These are phyloP conservation scores for Ptychadena robeensis DNA, from an alignment of 2,797 vertebrate genomes.

Conservation along the genomic window DNA sequence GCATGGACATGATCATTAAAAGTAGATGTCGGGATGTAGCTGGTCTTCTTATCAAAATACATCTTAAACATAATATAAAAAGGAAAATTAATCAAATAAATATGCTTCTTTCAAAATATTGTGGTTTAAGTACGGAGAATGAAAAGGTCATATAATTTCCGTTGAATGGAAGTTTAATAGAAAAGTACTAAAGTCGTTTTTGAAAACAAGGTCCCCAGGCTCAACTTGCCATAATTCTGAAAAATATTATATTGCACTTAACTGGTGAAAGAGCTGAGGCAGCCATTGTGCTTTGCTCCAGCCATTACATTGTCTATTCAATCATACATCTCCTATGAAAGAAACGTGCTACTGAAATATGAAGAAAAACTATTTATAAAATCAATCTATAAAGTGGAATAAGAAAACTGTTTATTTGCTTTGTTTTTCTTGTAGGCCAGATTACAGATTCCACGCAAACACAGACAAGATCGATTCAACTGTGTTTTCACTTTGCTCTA, in stretches of 20 bases:
- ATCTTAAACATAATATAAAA: conserved; percentile 36
- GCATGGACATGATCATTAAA: conserved; percentile 23
- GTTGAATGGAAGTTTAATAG: conserved; percentile 24
- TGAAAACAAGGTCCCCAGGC: conserved; percentile 32
- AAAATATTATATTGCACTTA: conserved; percentile 29
- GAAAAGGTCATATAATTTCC: conserved; percentile 9
- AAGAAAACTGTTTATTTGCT: conserved; percentile 39
- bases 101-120: conserved; percentile 13
- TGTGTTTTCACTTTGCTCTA: background rate
- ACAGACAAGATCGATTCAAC: conserved; percentile 16
- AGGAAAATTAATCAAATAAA: conserved; percentile 32
- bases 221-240: conserved; percentile 26
- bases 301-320: conserved; percentile 38
- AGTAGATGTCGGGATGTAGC: background rate
- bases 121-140: background rate
- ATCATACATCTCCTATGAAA: conserved; percentile 40
- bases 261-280: background rate
- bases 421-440: conserved; percentile 43
- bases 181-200: conserved; percentile 24
- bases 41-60: conserved; percentile 31
- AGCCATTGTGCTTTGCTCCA: background rate
- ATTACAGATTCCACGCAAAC: conserved; percentile 12
- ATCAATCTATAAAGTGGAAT: conserved; percentile 44
- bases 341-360: conserved; percentile 43
- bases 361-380: conserved; percentile 53